Evolutionary conservation across 2,797 vertebrate genomes (phyloP), one percentile per base, ranked within the genome.

Genomic region (Fratercula arctica): DNA sequence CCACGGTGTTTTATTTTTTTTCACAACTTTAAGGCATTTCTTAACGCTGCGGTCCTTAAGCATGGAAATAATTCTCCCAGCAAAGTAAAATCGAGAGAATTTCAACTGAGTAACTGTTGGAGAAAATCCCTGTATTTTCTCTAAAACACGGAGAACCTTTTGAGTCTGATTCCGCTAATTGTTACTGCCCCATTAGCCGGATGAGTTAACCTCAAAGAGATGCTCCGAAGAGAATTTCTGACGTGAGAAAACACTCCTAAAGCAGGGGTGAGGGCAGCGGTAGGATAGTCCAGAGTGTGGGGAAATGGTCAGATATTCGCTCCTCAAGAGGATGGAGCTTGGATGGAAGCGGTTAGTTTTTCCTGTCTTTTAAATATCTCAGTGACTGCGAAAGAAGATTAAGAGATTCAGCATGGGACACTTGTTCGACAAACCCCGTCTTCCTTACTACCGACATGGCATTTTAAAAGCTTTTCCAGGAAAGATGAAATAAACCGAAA

Each of bases 201-300:
- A 56, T 84, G 94, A 95, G 31, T 89, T 94, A 92, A 93, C 76
- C 35, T 94, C 67, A 88, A 87, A 87, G 93, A 51, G 67, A 53
- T 68, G 54, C 33, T 92, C 37, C 24, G 61, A 69, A 68, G 46
- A 70, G 46, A 80, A 70, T 79, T 69, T 59, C 70, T 85, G 72
- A 67, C 35, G 18, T 35, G 82, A 64, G 73, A 64, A 85, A 91
- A 57, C 57, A 2, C 25, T 88, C 64, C 35, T 7, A 23, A 46
- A 80, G 17, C 28, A n/a, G 39, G 39, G 35, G 13, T 41, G 72
- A 87, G 39, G 63, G 68, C 41, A 70, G 83, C 2, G 8, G 6
- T 15, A 50, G 50, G 59, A 45, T 25, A 86, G 72, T 4, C 57
- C 89, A 3, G 21, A 26, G 43, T 11, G 31, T 23, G 16, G 39